Base-by-base conservation (phyloP, 2,113 vertebrate genomes). In the Mormoops blainvillei region DNA sequence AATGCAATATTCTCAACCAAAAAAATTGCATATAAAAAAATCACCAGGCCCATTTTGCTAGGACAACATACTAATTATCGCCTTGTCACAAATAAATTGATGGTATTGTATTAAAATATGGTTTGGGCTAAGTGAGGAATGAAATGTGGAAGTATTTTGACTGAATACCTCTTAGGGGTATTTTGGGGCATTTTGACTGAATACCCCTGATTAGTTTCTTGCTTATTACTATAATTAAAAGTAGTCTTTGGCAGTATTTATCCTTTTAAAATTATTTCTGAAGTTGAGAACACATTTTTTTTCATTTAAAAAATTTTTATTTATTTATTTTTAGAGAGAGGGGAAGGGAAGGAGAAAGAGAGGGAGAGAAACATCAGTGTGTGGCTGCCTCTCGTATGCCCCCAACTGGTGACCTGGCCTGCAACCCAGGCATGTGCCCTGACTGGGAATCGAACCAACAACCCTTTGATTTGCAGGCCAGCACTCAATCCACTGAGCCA, bases 171-270 rank as follows among this genome's bases (percentile, higher is more conserved):
- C n/a, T n/a, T n/a, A n/a, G n/a, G n/a, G n/a, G n/a, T n/a, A n/a
- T n/a, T n/a, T n/a, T n/a, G n/a, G n/a, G 81, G 50, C 26, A 92
- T 93, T 83, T 94, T 96, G 81, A 96, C 38, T 91, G 80, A 96
- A 86, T 65, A 81, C n/a, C n/a, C 56, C 26, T 31, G 61, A n/a
- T 93, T 96, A 91, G 74, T 65, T 96, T 28, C 70, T 89, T 95
- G 78, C 58, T 95, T 96, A 96, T 96, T 96, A 93, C 80, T 91
- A 31, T 96, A 96, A 97, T 97, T 96, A 94, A 96, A 91, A 95
- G 86, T 85, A 61, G 63, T 80, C 41, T 89, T 93, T 94, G 91
- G 45, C 50, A 74, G 48, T 33, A 9, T 43, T 92, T 96, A 43
- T 78, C 63, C 83, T 96, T 97, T 96, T 54, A 73, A 94, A 84